Conservation (phyloP, 2,888 invertebrate genomes). For the Galerucella calmariensis region DNA sequence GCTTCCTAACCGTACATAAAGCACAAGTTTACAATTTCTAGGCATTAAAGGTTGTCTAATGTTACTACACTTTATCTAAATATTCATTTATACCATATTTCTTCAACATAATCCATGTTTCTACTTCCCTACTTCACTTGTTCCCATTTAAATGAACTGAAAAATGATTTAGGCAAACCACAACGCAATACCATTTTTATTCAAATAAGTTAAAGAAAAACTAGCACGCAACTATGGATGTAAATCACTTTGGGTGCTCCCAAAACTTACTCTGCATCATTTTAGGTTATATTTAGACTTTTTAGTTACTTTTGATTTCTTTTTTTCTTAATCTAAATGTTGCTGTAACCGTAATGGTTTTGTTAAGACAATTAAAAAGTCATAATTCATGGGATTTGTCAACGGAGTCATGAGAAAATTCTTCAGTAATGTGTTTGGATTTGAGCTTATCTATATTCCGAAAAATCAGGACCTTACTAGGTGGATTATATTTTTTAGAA, state of each 20-base stretch:
- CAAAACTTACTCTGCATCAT: no score
- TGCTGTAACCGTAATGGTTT: neutral
- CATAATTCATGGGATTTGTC: conserved; percentile 15
- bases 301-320: no score
- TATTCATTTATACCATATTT: no score
- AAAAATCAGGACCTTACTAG: neutral
- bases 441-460: conserved; percentile 1
- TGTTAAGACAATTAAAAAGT: conserved; percentile 5
- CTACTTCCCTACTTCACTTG: neutral
- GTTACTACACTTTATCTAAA: conserved; percentile 1
- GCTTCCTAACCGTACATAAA: conserved; percentile 60
- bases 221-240: no score
- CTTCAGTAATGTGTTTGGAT: conserved; percentile 9
- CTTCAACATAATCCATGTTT: neutral
- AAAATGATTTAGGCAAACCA: no score
- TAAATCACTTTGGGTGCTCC: no score
- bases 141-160: no score
- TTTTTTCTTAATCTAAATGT: no score
- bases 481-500: neutral
- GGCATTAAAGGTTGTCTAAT: conserved; percentile 39
- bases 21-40: conserved; percentile 61
- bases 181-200: no score
- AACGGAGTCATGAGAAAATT: conserved; percentile 4
- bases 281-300: no score
- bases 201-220: no score